Evolutionary conservation across 2,888 invertebrate species (phyloP).

Genomic region (Coleophora flavipennella): DNA sequence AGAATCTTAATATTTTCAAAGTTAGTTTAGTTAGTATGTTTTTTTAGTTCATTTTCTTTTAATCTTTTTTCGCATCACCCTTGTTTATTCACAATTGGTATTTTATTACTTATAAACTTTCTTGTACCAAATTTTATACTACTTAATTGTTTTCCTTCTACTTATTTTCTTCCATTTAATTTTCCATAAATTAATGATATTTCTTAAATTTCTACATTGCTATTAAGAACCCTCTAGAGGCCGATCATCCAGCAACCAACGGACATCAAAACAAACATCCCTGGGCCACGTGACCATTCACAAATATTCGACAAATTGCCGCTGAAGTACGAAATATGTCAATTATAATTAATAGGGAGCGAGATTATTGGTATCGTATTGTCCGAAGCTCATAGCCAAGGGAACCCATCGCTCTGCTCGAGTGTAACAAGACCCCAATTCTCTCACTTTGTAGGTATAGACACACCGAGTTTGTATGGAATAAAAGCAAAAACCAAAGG

Average conservation of each 20-base stretch:
- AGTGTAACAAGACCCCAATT: background rate
- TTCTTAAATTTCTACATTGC: conserved; percentile 3
- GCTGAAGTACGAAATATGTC: conserved; percentile 62
- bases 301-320: conserved; percentile 53
- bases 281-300: conserved; percentile 50
- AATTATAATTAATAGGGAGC: conserved; percentile 67
- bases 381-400: conserved; percentile 18
- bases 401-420: background rate
- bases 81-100: too few relatives aligned
- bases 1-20: too few relatives aligned
- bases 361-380: conserved; percentile 53
- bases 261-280: conserved; percentile 63
- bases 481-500: too few relatives aligned
- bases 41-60: too few relatives aligned
- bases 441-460: too few relatives aligned
- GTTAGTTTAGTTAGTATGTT: too few relatives aligned
- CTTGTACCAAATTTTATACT: too few relatives aligned
- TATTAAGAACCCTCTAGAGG: background rate
- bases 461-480: too few relatives aligned
- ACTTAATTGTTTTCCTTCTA: too few relatives aligned
- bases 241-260: background rate
- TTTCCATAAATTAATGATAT: background rate
- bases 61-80: too few relatives aligned
- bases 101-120: too few relatives aligned
- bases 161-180: too few relatives aligned